phyloP scores from a whole-genome alignment of 2,888 invertebrate genomes.

The Elysia crispata region DNA sequence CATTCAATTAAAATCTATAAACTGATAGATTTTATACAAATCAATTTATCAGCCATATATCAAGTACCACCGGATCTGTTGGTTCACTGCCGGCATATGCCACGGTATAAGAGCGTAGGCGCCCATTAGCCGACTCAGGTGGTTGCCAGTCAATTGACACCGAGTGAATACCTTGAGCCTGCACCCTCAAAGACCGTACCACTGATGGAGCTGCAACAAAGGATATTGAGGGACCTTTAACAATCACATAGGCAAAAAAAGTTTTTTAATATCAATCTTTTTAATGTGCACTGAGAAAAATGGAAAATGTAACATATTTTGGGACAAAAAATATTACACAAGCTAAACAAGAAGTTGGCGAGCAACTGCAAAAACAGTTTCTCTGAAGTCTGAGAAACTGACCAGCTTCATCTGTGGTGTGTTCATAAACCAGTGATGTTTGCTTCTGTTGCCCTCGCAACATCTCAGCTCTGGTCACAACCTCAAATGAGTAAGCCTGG shows the following conservation, averaged over 20 bases:
- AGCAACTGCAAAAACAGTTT: too few relatives aligned
- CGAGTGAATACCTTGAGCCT: constrained; percentile 54
- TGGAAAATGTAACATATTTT: too few relatives aligned
- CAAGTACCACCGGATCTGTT: not conserved
- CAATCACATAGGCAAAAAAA: too few relatives aligned
- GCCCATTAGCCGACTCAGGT: constrained; percentile 61
- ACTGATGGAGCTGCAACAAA: constrained; percentile 57
- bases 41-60: not conserved
- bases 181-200: constrained; percentile 54
- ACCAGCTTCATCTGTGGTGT: constrained; percentile 62
- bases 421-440: constrained; percentile 48
- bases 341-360: too few relatives aligned
- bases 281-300: too few relatives aligned
- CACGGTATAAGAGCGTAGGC: constrained; percentile 54
- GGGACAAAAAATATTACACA: too few relatives aligned
- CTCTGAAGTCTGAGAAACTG: constrained; percentile 28
- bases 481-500: constrained; percentile 59
- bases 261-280: too few relatives aligned
- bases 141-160: constrained; percentile 61
- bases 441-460: constrained; percentile 42
- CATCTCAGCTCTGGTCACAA: constrained; percentile 52
- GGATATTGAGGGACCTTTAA: not conserved
- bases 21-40: too few relatives aligned
- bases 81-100: constrained; percentile 24
- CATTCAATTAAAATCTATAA: too few relatives aligned